phyloP scores from a whole-genome alignment of 2,113 vertebrate genomes.

The Paramisgurnus dabryanus region DNA sequence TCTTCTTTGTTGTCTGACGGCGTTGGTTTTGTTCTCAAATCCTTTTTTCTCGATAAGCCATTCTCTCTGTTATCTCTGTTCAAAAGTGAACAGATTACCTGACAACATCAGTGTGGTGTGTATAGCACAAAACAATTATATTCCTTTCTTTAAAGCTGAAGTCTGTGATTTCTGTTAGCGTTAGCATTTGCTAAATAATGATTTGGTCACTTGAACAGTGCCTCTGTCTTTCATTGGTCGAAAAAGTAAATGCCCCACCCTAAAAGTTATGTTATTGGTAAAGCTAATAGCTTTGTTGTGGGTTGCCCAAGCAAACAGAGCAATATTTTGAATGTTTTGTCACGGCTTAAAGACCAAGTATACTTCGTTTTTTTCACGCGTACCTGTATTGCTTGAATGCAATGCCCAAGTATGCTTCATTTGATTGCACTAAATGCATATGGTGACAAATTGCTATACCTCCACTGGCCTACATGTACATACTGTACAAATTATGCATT shows the following conservation, averaged over 20 bases:
- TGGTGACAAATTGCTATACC: no score
- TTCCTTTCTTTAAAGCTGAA: neutral
- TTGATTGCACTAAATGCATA: no score
- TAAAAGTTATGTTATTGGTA: neutral
- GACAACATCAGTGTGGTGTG: neutral
- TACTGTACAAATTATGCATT: no score
- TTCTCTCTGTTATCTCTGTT: conserved; percentile 47
- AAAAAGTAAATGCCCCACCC: no score
- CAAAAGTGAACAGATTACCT: neutral
- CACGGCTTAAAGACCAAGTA: no score
- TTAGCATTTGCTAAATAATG: no score
- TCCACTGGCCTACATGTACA: no score
- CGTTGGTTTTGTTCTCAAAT: conserved; percentile 51
- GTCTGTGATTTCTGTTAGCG: neutral
- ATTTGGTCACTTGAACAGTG: no score
- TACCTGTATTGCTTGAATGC: no score
- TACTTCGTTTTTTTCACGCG: no score
- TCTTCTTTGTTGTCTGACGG: conserved; percentile 50
- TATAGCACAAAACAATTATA: neutral
- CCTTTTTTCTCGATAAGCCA: conserved; percentile 44
- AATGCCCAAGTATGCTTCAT: no score
- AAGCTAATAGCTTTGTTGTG: neutral
- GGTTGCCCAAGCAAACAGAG: neutral
- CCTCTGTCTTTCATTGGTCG: no score
- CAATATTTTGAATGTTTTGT: neutral